Base-by-base conservation (phyloP, 2,888 invertebrate genomes). In the Xanthia icteritia region DNA sequence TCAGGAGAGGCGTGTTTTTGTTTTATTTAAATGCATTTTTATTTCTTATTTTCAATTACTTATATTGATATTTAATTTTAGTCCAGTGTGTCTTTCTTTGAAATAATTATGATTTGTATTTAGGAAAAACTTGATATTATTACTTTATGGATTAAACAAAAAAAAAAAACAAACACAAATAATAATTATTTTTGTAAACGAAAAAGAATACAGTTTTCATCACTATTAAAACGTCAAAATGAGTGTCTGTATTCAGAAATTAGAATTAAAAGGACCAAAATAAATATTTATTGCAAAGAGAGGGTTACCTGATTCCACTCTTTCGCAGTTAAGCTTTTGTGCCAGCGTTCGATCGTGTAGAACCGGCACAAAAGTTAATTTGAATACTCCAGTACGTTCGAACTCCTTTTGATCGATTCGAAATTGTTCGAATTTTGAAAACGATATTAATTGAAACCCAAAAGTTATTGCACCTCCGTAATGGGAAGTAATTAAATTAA, bases 391-490 rank as follows among this genome's bases (percentile, higher is more conserved):
- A 82, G 63, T 72, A 71, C 66, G 79, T 83, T 77, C 75, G 39
- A 79, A 74, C 42, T 73, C 66, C 77, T 79, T 82, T 81, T 86
- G 85, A 87, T 84, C 77, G 82, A 81, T 81, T 73, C 56, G 20
- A 84, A 86, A 78, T 79, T 79, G 78, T 82, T 78, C 78, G 78
- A 81, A 78, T 72, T 87, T 85, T 66, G 73, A 76, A 73, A 86
- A 83, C 75, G 71, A 45, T 83, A 76, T 78, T 88, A 79, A 88
- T 86, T 86, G 83, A 77, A 77, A 76, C 77, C 79, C 82, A 76
- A 77, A 84, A 84, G 87, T 84, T 84, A 82, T 79, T 88, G 79
- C 86, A 88, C 73, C 83, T 73, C 63, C 58, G 11, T 74, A 51
- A 86, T 87, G 85, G 81, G 63, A 66, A 84, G 69, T 84, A 84